phyloP scores from a whole-genome alignment of 2,113 vertebrate species.

The Aldabrachelys gigantea region DNA sequence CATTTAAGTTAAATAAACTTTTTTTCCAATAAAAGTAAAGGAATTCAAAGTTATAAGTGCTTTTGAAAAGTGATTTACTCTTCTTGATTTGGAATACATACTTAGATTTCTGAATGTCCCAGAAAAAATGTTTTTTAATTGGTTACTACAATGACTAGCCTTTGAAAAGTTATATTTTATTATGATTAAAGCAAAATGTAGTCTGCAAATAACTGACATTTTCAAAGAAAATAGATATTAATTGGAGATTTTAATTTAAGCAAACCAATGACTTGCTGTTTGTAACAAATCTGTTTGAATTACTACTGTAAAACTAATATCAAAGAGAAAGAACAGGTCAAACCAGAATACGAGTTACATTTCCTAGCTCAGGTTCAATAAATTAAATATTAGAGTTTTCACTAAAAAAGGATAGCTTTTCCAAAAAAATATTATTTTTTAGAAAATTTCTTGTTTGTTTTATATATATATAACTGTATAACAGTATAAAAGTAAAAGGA shows the following conservation, averaged over 20 bases:
- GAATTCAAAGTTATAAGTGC: no score
- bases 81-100: not conserved
- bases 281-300: not conserved
- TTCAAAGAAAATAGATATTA: not conserved
- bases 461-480: no score
- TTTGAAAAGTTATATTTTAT: not conserved
- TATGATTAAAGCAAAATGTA: not conserved
- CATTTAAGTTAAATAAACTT: not conserved
- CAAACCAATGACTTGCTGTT: not conserved
- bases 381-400: not conserved
- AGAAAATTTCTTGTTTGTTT: not conserved
- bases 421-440: not conserved
- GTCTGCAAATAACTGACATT: not conserved
- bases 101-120: not conserved
- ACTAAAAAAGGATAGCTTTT: not conserved
- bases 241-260: not conserved
- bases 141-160: not conserved
- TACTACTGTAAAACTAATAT: not conserved
- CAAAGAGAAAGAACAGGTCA: not conserved
- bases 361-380: not conserved
- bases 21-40: no score
- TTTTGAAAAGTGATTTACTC: not conserved
- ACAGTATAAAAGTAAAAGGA: no score
- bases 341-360: not conserved
- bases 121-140: not conserved